Percentiles rank a stretch among this genome's conserved stretches.
These are phyloP conservation scores for Apamea anceps DNA, from an alignment of 2,888 invertebrate species.

Conservation along the genomic window DNA sequence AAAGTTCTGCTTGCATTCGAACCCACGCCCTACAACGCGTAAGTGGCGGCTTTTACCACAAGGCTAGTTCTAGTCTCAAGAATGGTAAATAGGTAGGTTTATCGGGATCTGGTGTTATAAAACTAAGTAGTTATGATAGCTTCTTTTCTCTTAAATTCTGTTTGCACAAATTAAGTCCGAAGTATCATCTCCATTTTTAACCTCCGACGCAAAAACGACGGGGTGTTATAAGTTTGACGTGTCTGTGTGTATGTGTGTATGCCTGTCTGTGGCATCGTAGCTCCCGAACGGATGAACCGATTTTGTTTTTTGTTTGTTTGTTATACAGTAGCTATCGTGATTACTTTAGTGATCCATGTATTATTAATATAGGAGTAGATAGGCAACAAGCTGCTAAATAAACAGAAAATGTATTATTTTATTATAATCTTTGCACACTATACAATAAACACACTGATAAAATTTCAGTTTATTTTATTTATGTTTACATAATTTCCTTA, in stretches of 20 bases:
- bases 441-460: background rate
- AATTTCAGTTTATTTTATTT: background rate
- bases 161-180: background rate
- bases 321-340: too few species aligned
- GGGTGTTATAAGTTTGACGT: too few species aligned
- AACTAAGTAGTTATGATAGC: background rate
- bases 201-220: too few species aligned
- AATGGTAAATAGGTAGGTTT: too few species aligned
- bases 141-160: background rate
- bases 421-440: background rate
- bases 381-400: background rate
- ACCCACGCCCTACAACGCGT: too few species aligned
- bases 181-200: background rate
- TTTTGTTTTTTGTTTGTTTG: too few species aligned
- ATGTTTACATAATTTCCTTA: conserved; percentile 2
- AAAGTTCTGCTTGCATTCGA: too few species aligned
- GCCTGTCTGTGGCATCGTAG: too few species aligned
- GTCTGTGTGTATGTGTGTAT: too few species aligned
- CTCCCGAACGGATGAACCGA: too few species aligned
- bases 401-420: background rate
- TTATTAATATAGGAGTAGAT: background rate
- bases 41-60: too few species aligned
- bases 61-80: background rate
- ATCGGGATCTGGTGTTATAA: background rate
- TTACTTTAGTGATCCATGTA: background rate